A percentile compares a stretch with the other conserved stretches of the same genome.
phyloP scores from a whole-genome alignment of 2,888 invertebrate species.

The Ennomos fuscantarius region DNA sequence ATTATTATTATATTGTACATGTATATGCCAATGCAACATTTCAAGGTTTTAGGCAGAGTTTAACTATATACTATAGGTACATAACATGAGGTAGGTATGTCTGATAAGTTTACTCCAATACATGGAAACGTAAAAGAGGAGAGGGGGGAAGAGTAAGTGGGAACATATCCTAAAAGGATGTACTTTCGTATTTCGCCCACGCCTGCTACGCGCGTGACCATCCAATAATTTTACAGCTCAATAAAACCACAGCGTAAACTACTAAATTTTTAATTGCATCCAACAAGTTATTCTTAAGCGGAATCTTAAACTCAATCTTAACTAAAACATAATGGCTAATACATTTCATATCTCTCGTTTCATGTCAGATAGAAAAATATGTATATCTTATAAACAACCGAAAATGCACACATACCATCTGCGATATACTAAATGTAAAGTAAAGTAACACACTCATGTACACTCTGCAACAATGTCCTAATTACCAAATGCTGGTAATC shows the following conservation, averaged over 20 bases:
- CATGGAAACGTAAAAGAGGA: too few species aligned
- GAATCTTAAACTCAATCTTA: conserved; percentile 74
- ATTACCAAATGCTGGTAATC: conserved; percentile 65
- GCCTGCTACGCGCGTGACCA: too few species aligned
- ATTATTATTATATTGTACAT: too few species aligned
- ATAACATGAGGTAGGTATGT: too few species aligned
- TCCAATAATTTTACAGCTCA: conserved; percentile 42
- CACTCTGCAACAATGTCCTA: conserved; percentile 63
- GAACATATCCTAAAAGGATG: too few species aligned
- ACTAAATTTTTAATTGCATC: conserved; percentile 81
- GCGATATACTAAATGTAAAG: conserved; percentile 69
- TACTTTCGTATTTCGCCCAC: too few species aligned
- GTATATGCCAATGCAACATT: too few species aligned
- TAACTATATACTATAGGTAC: too few species aligned
- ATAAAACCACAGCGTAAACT: conserved; percentile 56
- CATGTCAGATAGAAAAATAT: conserved; percentile 81
- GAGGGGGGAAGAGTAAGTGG: too few species aligned
- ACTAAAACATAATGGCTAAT: conserved; percentile 77
- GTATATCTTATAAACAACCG: conserved; percentile 75
- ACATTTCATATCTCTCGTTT: conserved; percentile 66
- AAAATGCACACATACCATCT: conserved; percentile 77
- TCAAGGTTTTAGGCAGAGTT: too few species aligned
- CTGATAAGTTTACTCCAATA: too few species aligned
- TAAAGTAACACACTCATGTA: conserved; percentile 61
- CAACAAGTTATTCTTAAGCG: conserved; percentile 82